Base-by-base conservation (phyloP, 2,797 vertebrate species). In the Oryzias dopingdopingensis region DNA sequence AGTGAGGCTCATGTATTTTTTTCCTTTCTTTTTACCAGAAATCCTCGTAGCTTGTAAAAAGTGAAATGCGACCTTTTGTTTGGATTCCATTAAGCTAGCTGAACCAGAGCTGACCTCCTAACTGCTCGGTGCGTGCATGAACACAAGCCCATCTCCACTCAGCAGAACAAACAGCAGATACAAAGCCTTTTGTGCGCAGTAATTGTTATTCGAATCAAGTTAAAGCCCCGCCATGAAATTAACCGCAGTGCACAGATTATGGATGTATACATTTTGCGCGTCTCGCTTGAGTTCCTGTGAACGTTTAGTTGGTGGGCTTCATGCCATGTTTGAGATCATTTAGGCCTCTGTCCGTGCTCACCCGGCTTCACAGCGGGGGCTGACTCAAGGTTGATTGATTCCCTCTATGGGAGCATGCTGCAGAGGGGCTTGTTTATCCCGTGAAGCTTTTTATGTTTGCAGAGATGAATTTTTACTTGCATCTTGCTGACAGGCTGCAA, bases 81-180 rank as follows among this genome's bases (percentile, higher is more conserved):
- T 79, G 64, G 51, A 70, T 72, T 79, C 62, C 46, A 67, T 79
- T 77, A 64, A 63, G 62, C 49, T 12, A 8, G 42, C 42, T 87
- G 79, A 80, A 85, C 81, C 81, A 44, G 18, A 14, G 49, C 13
- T 68, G 76, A 87, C 79, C 81, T 85, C 59, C 68, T 77, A 64
- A 79, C 67, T 49, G 70, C 60, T 70, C 43, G 22, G 44, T 72
- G 76, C 78, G 75, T 82, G 69, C 76, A 80, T 61, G 68, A 66
- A 83, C 61, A 80, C 61, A 79, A 65, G 74, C 66, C 64, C 79
- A 84, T 77, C 70, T 80, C 67, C 48, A 56, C 53, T 73, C 61
- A 22, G 66, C 72, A 79, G 70, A 59, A 70, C 76, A 81, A 86
- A 84, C 83, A 79, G 70, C 75, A 76, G 58, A 81, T 72, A 57